Evolutionary conservation across 2,888 invertebrate species (phyloP).

Genomic region (Clivina fossor): DNA sequence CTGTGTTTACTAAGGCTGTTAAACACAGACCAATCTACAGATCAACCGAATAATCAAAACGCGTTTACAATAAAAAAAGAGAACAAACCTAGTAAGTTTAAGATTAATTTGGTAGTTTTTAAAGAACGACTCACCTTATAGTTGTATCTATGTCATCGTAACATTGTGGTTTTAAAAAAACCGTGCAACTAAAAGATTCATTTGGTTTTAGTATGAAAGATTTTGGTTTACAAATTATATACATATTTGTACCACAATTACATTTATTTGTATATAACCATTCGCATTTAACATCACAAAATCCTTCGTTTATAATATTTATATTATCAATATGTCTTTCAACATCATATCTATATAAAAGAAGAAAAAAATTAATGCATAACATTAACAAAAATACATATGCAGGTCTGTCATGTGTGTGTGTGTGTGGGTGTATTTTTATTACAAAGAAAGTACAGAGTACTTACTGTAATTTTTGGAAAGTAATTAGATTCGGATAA

Average conservation of each 20-base stretch:
- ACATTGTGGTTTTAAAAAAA: slow-evolving; percentile 14
- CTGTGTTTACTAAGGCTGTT: no score
- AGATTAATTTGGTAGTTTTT: no score
- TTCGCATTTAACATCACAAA: slow-evolving; percentile 28
- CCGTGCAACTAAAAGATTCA: slow-evolving; percentile 11
- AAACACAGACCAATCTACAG: no score
- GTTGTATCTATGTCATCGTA: slow-evolving; percentile 33
- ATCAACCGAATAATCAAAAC: no score
- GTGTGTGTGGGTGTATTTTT: no score
- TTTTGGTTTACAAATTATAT: slow-evolving; percentile 23
- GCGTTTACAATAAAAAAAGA: no score
- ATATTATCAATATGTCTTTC: slow-evolving; percentile 26
- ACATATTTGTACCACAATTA: no score
- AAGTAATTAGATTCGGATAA: slow-evolving; percentile 28
- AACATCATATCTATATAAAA: slow-evolving; percentile 5
- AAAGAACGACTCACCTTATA: no score
- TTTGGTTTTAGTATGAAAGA: slow-evolving; percentile 24
- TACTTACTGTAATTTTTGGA: slow-evolving; percentile 8
- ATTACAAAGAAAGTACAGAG: neutral
- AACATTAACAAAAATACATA: no score
- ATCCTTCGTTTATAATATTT: slow-evolving; percentile 18
- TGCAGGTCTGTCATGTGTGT: no score
- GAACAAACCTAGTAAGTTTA: no score
- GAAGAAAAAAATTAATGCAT: neutral
- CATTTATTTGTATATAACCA: slow-evolving; percentile 30